Conservation (phyloP, 2,888 invertebrate species). For the Drosophila monieri region DNA sequence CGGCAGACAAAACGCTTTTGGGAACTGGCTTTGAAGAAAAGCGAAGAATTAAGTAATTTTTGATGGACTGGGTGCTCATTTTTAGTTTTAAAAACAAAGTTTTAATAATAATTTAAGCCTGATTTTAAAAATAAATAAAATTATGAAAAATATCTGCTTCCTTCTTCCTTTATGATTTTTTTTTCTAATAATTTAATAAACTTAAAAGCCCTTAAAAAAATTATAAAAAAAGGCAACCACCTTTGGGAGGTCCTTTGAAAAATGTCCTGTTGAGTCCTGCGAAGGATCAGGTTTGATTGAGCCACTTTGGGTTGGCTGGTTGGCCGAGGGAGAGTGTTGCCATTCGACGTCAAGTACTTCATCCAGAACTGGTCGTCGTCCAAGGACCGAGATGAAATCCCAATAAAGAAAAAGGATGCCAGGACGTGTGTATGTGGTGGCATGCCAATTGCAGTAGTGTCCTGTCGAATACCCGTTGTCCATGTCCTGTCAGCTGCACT, state of each 20-base stretch:
- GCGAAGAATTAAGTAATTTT: constrained; percentile 12
- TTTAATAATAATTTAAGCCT: neutral
- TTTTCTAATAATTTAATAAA: too few species aligned
- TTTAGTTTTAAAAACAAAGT: constrained; percentile 4
- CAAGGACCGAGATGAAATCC: neutral
- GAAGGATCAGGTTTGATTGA: constrained; percentile 20
- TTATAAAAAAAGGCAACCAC: too few species aligned
- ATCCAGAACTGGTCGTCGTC: constrained; percentile 10
- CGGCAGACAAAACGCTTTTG: constrained; percentile 37
- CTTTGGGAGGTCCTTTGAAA: neutral
- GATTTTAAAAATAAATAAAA: too few species aligned
- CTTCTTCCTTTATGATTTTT: too few species aligned
- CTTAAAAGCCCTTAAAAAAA: too few species aligned
- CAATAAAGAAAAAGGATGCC: neutral
- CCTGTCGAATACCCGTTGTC: constrained; percentile 37
- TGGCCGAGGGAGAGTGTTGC: constrained; percentile 16
- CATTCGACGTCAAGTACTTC: constrained; percentile 30
- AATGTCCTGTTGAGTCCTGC: constrained; percentile 4
- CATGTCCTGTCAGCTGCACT: constrained; percentile 63
- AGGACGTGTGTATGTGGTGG: constrained; percentile 28
- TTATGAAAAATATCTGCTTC: too few species aligned
- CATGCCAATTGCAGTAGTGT: constrained; percentile 57
- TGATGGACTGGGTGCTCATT: constrained; percentile 9
- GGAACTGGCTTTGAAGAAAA: constrained; percentile 11
- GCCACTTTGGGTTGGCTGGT: constrained; percentile 4